Percentiles rank a stretch among this genome's conserved stretches.
Evolutionary conservation across 2,888 invertebrate genomes (phyloP).

Genomic region (Tetanocera ferruginea): DNA sequence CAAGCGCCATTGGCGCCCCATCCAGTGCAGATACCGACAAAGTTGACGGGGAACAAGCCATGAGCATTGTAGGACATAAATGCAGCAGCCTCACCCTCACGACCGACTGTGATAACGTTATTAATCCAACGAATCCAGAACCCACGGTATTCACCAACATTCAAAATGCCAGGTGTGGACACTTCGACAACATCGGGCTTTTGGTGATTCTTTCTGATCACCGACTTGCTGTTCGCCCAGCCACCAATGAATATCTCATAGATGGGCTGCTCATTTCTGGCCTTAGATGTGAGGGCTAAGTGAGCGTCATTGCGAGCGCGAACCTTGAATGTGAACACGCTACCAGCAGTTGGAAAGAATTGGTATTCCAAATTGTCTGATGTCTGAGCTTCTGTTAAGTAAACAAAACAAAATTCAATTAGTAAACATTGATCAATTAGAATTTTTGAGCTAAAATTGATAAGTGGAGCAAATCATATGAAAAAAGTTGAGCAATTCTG

Average conservation of each 20-base stretch:
- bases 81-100: slow-evolving; percentile 79
- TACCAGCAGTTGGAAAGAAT: slow-evolving; percentile 81
- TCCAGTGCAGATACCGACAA: slow-evolving; percentile 87
- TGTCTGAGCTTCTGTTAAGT: slow-evolving; percentile 80
- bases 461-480: background rate
- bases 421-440: too few species aligned
- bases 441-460: too few species aligned
- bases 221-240: slow-evolving; percentile 88
- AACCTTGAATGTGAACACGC: slow-evolving; percentile 82
- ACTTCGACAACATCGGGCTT: slow-evolving; percentile 81
- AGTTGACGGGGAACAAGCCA: slow-evolving; percentile 78
- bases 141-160: slow-evolving; percentile 81
- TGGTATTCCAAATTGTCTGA: slow-evolving; percentile 86
- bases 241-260: slow-evolving; percentile 91
- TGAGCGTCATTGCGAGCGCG: slow-evolving; percentile 88
- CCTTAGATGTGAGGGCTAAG: slow-evolving; percentile 81
- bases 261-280: slow-evolving; percentile 82
- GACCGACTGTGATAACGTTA: slow-evolving; percentile 79
- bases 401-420: slow-evolving; percentile 25
- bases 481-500: background rate
- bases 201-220: slow-evolving; percentile 82
- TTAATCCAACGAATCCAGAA: slow-evolving; percentile 89
- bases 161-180: slow-evolving; percentile 81
- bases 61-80: slow-evolving; percentile 82
- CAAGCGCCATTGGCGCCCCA: slow-evolving; percentile 88